These are phyloP conservation scores for Cairina moschata DNA, from an alignment of 2,113 vertebrate genomes.

Conservation along the genomic window DNA sequence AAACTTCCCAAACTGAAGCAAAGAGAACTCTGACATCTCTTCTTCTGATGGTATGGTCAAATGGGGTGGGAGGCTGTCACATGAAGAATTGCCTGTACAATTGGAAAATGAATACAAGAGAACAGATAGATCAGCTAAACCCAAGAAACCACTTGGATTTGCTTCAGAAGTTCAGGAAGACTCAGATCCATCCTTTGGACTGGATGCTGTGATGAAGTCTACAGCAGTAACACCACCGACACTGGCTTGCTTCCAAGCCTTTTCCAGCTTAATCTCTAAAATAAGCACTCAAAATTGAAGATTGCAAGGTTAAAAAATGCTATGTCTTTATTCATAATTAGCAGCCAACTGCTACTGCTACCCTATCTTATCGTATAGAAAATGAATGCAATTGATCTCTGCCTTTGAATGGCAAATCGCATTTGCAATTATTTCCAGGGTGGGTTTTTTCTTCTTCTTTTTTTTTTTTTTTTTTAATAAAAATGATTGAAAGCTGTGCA, in stretches of 20 bases:
- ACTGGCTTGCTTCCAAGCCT: slow-evolving; percentile 27
- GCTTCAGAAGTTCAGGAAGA: background rate
- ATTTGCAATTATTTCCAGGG: background rate
- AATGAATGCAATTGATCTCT: slow-evolving; percentile 11
- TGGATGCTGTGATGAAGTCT: slow-evolving; percentile 6
- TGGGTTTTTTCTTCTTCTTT: no score
- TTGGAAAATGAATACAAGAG: background rate
- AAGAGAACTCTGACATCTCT: background rate
- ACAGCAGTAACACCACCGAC: background rate
- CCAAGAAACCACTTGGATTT: background rate
- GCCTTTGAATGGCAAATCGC: slow-evolving; percentile 25
- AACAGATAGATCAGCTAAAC: background rate
- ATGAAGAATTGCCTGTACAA: background rate
- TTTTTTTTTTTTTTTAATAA: background rate
- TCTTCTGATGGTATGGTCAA: background rate
- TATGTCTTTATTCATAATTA: slow-evolving; percentile 15
- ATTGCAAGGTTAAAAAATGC: slow-evolving; percentile 4
- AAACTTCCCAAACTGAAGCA: background rate
- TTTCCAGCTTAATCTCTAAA: slow-evolving; percentile 29
- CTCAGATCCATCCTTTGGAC: background rate
- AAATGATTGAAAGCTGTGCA: background rate
- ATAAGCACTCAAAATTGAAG: slow-evolving; percentile 33
- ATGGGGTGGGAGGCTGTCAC: rapidly evolving
- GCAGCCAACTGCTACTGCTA: background rate
- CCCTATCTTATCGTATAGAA: background rate